Conservation (phyloP, 2,113 vertebrate genomes). For the Pogonocichla stellata region DNA sequence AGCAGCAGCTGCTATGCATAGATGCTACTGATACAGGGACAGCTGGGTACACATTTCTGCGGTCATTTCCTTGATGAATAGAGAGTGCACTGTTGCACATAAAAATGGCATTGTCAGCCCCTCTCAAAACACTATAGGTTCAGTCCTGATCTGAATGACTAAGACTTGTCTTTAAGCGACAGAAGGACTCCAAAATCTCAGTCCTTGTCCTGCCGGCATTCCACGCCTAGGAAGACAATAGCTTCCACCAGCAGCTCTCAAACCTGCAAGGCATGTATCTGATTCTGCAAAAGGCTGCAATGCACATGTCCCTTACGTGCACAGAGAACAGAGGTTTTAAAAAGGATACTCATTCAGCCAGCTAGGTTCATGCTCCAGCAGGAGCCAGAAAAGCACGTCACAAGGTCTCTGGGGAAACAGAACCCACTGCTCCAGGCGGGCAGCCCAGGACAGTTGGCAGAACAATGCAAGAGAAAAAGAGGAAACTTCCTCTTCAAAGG, state of each 20-base stretch:
- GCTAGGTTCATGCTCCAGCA: not conserved
- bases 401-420: not conserved
- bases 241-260: not conserved
- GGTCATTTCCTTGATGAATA: conserved; percentile 56
- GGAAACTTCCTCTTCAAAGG: conserved; percentile 3
- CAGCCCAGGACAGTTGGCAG: not conserved
- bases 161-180: not conserved
- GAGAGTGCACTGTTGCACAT: conserved; percentile 57
- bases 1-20: conserved; percentile 48
- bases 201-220: not conserved
- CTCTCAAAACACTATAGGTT: conserved; percentile 3
- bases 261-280: not conserved
- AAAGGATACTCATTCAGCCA: not conserved
- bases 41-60: conserved; percentile 60
- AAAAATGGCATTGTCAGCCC: conserved; percentile 57
- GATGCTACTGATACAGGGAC: conserved; percentile 34
- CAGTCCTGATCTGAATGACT: not conserved
- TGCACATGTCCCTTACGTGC: not conserved
- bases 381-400: not conserved
- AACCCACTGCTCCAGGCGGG: not conserved
- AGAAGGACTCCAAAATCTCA: not conserved
- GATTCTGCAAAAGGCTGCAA: not conserved
- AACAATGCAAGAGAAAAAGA: not conserved
- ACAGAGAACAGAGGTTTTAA: not conserved
- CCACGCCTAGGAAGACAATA: not conserved